phyloP scores from a whole-genome alignment of 2,888 invertebrate genomes.

The Drosophila nr. perissopoda region DNA sequence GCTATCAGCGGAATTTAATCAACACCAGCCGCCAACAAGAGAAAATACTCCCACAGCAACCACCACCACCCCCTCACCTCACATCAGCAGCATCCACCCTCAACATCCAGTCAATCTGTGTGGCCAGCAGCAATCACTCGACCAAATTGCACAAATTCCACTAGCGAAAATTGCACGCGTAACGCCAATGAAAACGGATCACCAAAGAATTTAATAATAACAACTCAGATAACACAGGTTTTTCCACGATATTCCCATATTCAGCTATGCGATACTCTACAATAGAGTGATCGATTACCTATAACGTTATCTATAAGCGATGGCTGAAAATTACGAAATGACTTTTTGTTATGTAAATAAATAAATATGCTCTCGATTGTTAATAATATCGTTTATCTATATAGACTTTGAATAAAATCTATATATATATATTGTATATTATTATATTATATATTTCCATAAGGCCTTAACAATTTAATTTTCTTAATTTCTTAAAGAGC shows the following conservation, averaged over 20 bases:
- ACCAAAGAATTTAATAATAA: constrained; percentile 66
- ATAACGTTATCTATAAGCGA: not conserved
- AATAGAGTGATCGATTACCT: not conserved
- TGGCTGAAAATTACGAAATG: not conserved
- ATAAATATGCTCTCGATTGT: not conserved
- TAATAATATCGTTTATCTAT: not conserved
- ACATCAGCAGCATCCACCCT: too few species aligned
- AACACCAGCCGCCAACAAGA: constrained; percentile 54
- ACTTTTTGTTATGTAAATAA: too few species aligned
- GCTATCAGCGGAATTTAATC: constrained; percentile 76
- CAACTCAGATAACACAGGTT: constrained; percentile 20
- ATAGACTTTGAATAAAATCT: not conserved
- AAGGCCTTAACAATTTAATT: not conserved
- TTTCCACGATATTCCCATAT: not conserved
- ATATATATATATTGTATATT: not conserved
- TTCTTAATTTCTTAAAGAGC: not conserved
- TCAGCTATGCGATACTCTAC: constrained; percentile 15
- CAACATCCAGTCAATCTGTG: not conserved
- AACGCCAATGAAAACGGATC: constrained; percentile 64
- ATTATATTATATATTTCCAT: too few species aligned
- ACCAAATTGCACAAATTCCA: constrained; percentile 74
- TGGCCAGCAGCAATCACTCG: constrained; percentile 30
- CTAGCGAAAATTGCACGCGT: constrained; percentile 73
- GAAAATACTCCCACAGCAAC: constrained; percentile 6
- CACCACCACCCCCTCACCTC: not conserved